Evolutionary conservation across 2,113 vertebrate species (phyloP), one percentile per base, ranked within the genome.

Genomic region (Salvator merianae): DNA sequence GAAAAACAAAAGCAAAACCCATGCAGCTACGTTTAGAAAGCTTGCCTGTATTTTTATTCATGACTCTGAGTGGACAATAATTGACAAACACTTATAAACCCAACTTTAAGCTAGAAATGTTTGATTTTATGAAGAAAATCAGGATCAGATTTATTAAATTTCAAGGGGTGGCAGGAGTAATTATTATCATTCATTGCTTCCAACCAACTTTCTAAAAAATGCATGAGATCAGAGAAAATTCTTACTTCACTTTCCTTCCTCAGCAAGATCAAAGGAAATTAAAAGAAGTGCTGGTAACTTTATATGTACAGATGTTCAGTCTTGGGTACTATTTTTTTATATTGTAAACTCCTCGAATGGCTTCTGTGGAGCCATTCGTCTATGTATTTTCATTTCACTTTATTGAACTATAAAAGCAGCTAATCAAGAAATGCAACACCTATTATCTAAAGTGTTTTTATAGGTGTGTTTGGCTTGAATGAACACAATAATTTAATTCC

Each of bases 351-450:
- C 3, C 68, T 69, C 2, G 0, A 66, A 5, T 81, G 38, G 34
- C 59, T 84, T 83, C 69, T 18, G 0, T 75, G 26, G 22, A 82
- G 77, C 34, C 1, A 65, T 81, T 86, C 84, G 2, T 76, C 62
- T 71, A n/a, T 82, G 34, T 74, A 43, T 87, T 90, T 84, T 89
- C n/a, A 79, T 34, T 86, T 4, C 50, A 40, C 38, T 88, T 4
- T 83, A 24, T 34, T 83, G 32, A 32, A 82, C 55, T 77, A 81
- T 86, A 74, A 34, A 86, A 81, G 24, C 0, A 83, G 22, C 24
- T 83, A 80, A 91, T 76, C 26, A 84, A 71, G 79, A 79, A 78
- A n/a, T 47, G 43, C 79, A 89, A 76, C 30, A 36, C 53, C 77
- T 88, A 79, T 1, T 13, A 83, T 63, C 5, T 55, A 55, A 32